Percentiles rank a stretch among this genome's conserved stretches.
Evolutionary conservation across 2,888 invertebrate genomes (phyloP).

Genomic region (Xylota sylvarum): DNA sequence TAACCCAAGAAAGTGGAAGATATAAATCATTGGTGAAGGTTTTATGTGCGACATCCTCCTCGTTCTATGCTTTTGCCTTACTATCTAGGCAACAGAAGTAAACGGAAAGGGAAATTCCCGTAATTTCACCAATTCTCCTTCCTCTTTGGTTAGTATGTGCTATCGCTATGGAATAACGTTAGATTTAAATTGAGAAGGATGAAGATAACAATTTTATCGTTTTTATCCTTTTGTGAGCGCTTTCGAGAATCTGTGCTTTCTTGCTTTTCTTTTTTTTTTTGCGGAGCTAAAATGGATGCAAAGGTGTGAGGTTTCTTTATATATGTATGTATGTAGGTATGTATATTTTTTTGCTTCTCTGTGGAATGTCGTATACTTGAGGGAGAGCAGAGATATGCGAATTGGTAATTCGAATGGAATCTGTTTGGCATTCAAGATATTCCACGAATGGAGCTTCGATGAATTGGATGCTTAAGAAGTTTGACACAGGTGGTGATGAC

Average conservation of each 20-base stretch:
- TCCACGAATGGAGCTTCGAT: constrained; percentile 51
- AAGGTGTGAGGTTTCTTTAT: constrained; percentile 10
- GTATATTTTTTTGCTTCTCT: background rate
- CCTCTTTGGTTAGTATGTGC: constrained; percentile 2
- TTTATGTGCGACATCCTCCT: constrained; percentile 65
- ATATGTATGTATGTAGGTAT: no score
- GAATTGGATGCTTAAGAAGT: constrained; percentile 56
- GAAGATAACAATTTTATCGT: constrained; percentile 72
- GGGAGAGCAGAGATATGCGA: constrained; percentile 39
- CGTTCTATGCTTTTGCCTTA: background rate
- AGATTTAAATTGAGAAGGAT: constrained; percentile 73
- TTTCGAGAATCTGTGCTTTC: constrained; percentile 35
- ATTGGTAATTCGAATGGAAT: constrained; percentile 63
- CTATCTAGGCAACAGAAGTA: constrained; percentile 12
- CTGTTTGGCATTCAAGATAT: constrained; percentile 60
- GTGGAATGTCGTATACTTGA: constrained; percentile 3
- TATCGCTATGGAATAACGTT: constrained; percentile 36
- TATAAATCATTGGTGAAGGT: constrained; percentile 73
- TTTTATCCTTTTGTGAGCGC: constrained; percentile 56
- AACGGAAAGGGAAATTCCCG: constrained; percentile 57
- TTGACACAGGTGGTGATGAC: constrained; percentile 46
- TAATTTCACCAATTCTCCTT: constrained; percentile 66
- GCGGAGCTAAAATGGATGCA: background rate
- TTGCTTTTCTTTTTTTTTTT: constrained; percentile 8
- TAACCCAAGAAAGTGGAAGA: constrained; percentile 68